Evolutionary conservation across 2,113 vertebrate species (phyloP).

Genomic region (Planiliza haematocheilus): DNA sequence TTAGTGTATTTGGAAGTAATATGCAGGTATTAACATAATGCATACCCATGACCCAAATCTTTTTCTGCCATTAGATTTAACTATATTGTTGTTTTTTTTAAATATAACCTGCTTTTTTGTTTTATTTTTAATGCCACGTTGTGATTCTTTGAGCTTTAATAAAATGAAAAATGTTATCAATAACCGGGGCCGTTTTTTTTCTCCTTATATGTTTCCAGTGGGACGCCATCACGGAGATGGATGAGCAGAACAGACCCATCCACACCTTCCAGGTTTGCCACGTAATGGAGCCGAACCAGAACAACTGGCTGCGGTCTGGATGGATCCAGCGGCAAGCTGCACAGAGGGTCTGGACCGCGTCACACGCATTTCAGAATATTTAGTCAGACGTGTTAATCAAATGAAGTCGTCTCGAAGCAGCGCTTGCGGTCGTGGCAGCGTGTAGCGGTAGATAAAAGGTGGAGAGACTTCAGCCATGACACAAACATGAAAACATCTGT

Average conservation of each 20-base stretch:
- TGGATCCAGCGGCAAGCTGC: conserved; percentile 96
- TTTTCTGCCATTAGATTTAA: not conserved
- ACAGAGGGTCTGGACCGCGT: conserved; percentile 85
- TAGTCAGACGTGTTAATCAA: not conserved
- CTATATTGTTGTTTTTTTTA: not conserved
- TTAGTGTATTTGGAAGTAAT: no score
- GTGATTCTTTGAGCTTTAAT: no score
- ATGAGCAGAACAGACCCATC: conserved; percentile 96
- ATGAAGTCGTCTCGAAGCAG: conserved; percentile 3
- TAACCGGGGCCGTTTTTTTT: not conserved
- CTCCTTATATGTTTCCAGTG: conserved; percentile 83
- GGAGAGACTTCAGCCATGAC: not conserved
- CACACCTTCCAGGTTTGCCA: conserved; percentile 99
- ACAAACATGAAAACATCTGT: not conserved
- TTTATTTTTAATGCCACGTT: not conserved
- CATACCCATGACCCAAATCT: no score
- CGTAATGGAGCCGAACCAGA: conserved; percentile 98
- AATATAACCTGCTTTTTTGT: not conserved
- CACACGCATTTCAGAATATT: not conserved
- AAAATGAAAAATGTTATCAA: not conserved
- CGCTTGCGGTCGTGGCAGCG: conserved; percentile 6
- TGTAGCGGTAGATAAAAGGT: conserved; percentile 8
- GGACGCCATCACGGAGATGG: conserved; percentile 99
- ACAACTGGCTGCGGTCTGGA: conserved; percentile 97
- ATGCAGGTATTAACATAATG: conserved; percentile 1